phyloP scores from a whole-genome alignment of 2,888 invertebrate species.

The Chloroclysta siterata region DNA sequence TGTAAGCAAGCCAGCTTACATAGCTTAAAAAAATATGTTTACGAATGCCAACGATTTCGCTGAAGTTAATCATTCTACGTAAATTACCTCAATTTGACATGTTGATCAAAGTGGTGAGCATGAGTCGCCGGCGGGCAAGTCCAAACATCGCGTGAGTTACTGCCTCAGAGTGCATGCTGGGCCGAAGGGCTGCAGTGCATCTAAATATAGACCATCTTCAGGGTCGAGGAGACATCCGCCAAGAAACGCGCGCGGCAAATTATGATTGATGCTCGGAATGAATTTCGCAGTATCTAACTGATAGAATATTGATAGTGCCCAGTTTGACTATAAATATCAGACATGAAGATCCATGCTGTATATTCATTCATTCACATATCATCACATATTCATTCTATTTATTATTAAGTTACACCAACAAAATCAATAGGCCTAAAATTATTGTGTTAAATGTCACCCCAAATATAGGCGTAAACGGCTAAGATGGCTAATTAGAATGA shows the following conservation, averaged over 20 bases:
- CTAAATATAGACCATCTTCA: constrained; percentile 76
- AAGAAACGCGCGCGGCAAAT: constrained; percentile 74
- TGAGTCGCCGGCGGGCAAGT: constrained; percentile 47
- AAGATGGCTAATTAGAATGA: too few species aligned
- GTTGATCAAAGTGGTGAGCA: constrained; percentile 38
- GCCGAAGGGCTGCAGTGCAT: constrained; percentile 53
- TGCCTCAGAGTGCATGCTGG: constrained; percentile 53
- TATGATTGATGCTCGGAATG: constrained; percentile 72
- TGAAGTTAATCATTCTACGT: constrained; percentile 22
- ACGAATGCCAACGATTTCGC: constrained; percentile 11
- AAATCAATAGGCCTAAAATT: too few species aligned
- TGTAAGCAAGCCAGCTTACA: constrained; percentile 1
- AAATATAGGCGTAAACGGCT: too few species aligned
- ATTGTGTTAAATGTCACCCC: too few species aligned
- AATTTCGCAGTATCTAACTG: constrained; percentile 45
- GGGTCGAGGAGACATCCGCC: constrained; percentile 73
- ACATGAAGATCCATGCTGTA: background rate
- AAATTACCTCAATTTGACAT: constrained; percentile 44
- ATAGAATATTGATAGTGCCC: background rate
- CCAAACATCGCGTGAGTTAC: constrained; percentile 69
- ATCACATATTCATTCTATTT: too few species aligned
- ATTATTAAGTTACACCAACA: too few species aligned
- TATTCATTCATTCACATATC: too few species aligned
- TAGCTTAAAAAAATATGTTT: constrained; percentile 4
- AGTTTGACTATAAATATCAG: background rate